Evolutionary conservation across 2,797 vertebrate genomes (phyloP).

Genomic region (Poecile montanus): DNA sequence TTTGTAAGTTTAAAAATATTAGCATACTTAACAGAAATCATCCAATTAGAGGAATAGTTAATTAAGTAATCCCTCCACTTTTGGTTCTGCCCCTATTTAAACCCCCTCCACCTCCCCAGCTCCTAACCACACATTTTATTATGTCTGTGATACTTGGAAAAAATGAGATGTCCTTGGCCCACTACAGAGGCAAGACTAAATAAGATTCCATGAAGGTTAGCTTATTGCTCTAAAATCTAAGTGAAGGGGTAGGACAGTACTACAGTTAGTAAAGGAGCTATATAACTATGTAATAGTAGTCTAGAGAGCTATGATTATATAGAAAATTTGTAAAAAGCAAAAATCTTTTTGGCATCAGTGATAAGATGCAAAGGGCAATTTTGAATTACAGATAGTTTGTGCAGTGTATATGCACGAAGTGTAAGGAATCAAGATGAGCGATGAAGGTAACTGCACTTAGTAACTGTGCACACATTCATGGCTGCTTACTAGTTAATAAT

Average conservation of each 20-base stretch:
- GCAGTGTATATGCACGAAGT: neutral
- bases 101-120: no score
- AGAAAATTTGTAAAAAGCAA: neutral
- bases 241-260: neutral
- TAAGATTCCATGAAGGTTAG: neutral
- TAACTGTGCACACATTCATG: neutral
- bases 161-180: neutral
- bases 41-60: neutral
- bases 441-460: neutral
- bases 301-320: neutral
- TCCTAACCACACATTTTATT: neutral
- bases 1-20: neutral
- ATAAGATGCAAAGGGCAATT: neutral
- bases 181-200: neutral
- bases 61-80: neutral
- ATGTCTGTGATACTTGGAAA: neutral
- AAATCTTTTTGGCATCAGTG: neutral
- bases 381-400: neutral
- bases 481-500: conserved; percentile 6
- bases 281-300: neutral
- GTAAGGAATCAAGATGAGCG: neutral
- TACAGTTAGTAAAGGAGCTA: neutral
- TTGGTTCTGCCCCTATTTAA: neutral
- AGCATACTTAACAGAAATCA: neutral
- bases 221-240: neutral